Evolutionary conservation across 2,888 invertebrate species (phyloP).

Genomic region (Tolmerus cingulatus): DNA sequence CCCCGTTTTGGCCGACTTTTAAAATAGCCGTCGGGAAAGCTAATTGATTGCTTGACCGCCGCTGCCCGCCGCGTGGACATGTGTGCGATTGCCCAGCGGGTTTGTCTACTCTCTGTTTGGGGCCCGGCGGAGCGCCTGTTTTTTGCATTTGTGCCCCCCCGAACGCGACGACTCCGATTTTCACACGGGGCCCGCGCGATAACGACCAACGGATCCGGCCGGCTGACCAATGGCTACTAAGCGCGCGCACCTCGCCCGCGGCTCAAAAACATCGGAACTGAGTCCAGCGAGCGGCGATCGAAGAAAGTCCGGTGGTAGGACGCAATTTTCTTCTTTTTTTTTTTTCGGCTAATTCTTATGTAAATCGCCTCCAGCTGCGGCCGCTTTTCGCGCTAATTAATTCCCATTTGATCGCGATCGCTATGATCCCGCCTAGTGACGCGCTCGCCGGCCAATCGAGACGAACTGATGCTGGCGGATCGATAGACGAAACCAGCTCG

Average conservation of each 20-base stretch:
- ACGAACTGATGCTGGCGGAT: not conserved
- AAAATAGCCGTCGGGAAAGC: slow-evolving; percentile 25
- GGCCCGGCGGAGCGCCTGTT: not conserved
- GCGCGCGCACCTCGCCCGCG: not conserved
- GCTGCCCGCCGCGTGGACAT: not conserved
- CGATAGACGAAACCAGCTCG: not conserved
- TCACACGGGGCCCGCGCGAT: not conserved
- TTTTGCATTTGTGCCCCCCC: not conserved
- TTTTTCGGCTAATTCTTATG: not conserved
- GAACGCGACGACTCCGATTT: not conserved
- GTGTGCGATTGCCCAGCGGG: not conserved
- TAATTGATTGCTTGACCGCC: not conserved
- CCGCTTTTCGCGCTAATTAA: not conserved
- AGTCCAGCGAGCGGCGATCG: not conserved
- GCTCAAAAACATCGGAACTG: not conserved
- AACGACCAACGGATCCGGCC: no score
- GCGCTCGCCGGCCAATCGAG: not conserved
- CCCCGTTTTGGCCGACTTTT: slow-evolving; percentile 10
- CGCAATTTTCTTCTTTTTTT: no score
- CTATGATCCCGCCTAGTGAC: not conserved
- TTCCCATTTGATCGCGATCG: not conserved
- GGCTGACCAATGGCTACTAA: not conserved
- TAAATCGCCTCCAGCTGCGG: not conserved
- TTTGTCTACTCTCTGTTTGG: not conserved
- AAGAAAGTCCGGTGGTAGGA: not conserved